Percentiles rank a stretch among this genome's conserved stretches.
Evolutionary conservation across 2,888 invertebrate genomes (phyloP).

Genomic region (Petrolisthes cinctipes): DNA sequence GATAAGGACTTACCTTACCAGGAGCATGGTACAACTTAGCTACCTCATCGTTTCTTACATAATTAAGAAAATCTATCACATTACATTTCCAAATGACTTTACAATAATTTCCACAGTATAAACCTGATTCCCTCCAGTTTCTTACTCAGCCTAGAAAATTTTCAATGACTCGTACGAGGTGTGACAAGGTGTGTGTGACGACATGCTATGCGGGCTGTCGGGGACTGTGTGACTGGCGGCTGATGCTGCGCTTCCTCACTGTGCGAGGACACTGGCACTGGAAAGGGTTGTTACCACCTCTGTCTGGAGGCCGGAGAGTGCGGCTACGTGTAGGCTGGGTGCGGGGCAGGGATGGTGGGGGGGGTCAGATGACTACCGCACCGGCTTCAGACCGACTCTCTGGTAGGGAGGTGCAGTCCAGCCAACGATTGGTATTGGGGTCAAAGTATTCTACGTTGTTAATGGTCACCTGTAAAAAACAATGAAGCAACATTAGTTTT

Average conservation of each 20-base stretch:
- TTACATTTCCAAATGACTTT: no score
- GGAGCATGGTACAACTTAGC: no score
- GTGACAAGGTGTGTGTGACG: background rate
- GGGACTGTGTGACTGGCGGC: constrained; percentile 50
- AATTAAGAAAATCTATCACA: no score
- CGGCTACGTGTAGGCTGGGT: constrained; percentile 30
- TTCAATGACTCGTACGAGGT: background rate
- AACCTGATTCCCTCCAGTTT: no score
- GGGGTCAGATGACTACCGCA: constrained; percentile 79
- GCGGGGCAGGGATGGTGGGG: constrained; percentile 42
- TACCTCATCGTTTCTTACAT: no score
- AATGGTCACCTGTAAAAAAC: constrained; percentile 73
- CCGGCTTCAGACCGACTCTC: constrained; percentile 89
- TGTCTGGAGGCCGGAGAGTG: constrained; percentile 25
- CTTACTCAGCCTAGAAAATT: no score
- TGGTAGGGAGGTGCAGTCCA: constrained; percentile 82
- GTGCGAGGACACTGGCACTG: constrained; percentile 23
- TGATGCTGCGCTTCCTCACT: constrained; percentile 42
- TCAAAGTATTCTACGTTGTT: constrained; percentile 87
- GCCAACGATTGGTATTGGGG: constrained; percentile 83
- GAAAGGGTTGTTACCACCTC: constrained; percentile 9
- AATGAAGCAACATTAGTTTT: no score
- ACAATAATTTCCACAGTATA: no score
- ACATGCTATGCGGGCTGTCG: constrained; percentile 49
- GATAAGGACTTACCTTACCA: no score